Percentiles rank a stretch among this genome's conserved stretches.
These are phyloP conservation scores for Ormyrus rosae DNA, from an alignment of 2,888 invertebrate species.

Conservation along the genomic window DNA sequence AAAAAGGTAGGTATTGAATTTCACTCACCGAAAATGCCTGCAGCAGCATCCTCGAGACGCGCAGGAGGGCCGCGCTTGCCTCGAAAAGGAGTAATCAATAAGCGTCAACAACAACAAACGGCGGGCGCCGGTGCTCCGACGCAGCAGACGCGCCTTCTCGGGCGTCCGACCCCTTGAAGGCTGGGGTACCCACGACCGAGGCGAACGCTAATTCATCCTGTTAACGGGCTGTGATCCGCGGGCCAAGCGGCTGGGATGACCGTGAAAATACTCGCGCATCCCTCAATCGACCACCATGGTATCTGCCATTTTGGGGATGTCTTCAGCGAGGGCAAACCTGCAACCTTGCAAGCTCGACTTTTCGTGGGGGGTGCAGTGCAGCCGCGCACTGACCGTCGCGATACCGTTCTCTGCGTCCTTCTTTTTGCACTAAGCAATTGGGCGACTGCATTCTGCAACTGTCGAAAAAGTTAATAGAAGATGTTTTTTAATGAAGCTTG, in stretches of 20 bases:
- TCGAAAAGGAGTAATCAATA: conserved; percentile 35
- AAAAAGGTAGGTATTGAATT: too few species aligned
- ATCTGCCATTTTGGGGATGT: conserved; percentile 41
- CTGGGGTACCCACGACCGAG: not conserved
- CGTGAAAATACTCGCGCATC: not conserved
- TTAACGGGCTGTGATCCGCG: not conserved
- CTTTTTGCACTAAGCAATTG: too few species aligned
- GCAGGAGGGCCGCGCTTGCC: too few species aligned
- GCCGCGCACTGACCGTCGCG: too few species aligned
- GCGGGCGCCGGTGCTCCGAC: conserved; percentile 36
- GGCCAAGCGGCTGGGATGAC: not conserved
- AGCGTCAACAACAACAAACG: conserved; percentile 47
- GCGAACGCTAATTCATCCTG: not conserved
- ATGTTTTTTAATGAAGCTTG: too few species aligned
- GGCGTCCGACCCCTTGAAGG: not conserved
- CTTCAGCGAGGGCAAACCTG: conserved; percentile 13
- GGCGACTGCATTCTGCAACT: too few species aligned
- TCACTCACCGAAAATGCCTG: too few species aligned
- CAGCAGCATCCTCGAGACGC: too few species aligned
- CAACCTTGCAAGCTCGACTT: too few species aligned
- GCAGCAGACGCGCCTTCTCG: not conserved
- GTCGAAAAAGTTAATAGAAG: too few species aligned
- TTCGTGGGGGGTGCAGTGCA: too few species aligned
- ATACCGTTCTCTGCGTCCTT: too few species aligned
- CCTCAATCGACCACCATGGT: not conserved